A percentile compares a stretch with the other conserved stretches of the same genome.
Conservation (phyloP, 2,113 vertebrate species). For the Sciurus niger region DNA sequence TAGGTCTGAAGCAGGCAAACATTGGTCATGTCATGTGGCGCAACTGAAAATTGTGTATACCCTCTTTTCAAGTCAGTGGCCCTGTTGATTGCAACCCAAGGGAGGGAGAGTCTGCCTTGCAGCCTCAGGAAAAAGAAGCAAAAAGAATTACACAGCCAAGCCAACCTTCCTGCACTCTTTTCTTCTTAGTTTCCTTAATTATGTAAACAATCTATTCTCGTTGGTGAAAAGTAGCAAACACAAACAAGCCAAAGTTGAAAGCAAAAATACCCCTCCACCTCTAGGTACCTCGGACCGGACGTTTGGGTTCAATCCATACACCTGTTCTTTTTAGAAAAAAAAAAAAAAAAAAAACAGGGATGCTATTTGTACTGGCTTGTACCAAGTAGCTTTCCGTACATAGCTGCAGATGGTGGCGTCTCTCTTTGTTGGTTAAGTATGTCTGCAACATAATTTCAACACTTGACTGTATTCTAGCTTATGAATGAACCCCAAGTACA, state of each 20-base stretch:
- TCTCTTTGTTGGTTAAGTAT: neutral
- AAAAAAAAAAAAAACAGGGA: neutral
- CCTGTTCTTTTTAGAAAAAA: neutral
- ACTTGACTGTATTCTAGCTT: neutral
- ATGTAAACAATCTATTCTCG: neutral
- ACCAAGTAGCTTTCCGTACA: neutral
- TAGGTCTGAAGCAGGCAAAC: neutral
- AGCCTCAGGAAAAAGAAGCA: neutral
- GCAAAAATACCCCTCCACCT: neutral
- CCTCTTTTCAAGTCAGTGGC: neutral
- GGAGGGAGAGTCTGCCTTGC: neutral
- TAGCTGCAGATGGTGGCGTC: neutral
- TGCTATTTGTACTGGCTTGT: neutral
- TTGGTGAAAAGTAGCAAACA: neutral
- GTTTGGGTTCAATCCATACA: neutral
- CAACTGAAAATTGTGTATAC: neutral
- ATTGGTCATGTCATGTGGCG: neutral
- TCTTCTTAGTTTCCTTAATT: neutral
- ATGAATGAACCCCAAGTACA: rapidly evolving
- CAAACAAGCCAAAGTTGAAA: neutral
- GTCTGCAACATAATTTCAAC: neutral
- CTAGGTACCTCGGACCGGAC: neutral
- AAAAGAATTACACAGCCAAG: neutral
- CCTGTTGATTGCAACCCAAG: rapidly evolving
- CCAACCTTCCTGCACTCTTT: neutral